Conservation (phyloP, 2,113 vertebrate genomes). For the Podiceps cristatus region DNA sequence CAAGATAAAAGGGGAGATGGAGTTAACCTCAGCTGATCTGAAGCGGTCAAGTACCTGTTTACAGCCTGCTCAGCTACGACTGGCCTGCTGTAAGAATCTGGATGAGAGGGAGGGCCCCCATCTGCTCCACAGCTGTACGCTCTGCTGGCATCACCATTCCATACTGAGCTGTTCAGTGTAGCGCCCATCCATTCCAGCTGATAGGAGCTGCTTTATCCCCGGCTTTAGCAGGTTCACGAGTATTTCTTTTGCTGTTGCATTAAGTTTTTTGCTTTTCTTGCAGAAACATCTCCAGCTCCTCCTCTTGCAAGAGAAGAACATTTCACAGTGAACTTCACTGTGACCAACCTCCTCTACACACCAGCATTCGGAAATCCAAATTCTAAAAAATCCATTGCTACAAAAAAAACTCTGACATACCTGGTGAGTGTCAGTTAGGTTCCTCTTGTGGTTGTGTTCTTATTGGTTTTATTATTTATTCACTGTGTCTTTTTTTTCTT, state of each 20-base stretch:
- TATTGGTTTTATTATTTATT: background rate
- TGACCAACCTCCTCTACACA: background rate
- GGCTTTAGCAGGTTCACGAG: background rate
- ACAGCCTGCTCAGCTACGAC: background rate
- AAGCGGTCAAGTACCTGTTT: background rate
- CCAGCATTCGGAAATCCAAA: background rate
- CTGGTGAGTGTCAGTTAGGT: background rate
- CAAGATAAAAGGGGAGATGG: background rate
- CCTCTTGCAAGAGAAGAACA: background rate
- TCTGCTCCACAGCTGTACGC: background rate
- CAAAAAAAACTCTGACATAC: background rate
- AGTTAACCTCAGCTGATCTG: background rate
- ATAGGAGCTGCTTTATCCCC: background rate
- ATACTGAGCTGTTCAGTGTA: background rate
- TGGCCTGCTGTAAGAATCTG: background rate
- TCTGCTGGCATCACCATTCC: background rate
- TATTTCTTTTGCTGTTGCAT: background rate
- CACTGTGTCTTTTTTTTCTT: background rate
- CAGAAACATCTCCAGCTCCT: background rate
- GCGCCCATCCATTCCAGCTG: background rate
- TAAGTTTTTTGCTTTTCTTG: background rate
- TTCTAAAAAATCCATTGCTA: background rate
- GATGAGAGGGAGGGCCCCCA: background rate
- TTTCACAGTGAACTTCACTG: slow-evolving; percentile 25
- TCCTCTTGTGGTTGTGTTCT: background rate